A percentile compares a stretch with the other conserved stretches of the same genome.
Evolutionary conservation across 2,797 vertebrate genomes (phyloP).

Genomic region (Enteromius radiatus): DNA sequence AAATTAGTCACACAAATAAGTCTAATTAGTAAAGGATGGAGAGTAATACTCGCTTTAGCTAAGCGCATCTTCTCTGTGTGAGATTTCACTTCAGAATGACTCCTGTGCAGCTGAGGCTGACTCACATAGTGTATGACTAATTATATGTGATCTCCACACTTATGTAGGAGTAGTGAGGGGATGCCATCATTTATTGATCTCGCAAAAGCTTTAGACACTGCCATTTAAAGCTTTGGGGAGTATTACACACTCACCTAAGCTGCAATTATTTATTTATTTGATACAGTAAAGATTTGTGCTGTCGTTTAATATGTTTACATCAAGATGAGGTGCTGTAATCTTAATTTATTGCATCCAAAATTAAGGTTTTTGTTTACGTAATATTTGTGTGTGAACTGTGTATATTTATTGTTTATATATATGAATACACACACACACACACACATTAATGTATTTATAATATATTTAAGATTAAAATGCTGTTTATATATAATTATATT

Average conservation of each 20-base stretch:
- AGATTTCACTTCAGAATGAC: slow-evolving; percentile 16
- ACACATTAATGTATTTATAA: too few relatives aligned
- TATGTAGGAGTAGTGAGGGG: slow-evolving; percentile 2
- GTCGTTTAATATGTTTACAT: too few relatives aligned
- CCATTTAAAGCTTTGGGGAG: neutral
- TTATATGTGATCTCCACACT: slow-evolving; percentile 12
- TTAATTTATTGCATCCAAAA: too few relatives aligned
- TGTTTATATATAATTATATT: too few relatives aligned
- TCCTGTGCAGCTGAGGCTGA: slow-evolving; percentile 45
- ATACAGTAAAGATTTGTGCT: neutral
- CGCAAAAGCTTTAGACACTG: neutral
- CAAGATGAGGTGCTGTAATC: too few relatives aligned
- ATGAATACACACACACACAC: too few relatives aligned
- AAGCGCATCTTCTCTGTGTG: neutral
- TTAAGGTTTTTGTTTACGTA: too few relatives aligned
- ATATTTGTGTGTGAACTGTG: too few relatives aligned
- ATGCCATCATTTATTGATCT: slow-evolving; percentile 2
- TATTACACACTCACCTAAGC: neutral
- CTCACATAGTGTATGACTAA: slow-evolving; percentile 38
- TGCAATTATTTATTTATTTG: neutral
- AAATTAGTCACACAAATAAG: neutral
- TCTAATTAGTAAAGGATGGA: neutral
- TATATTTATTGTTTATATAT: too few relatives aligned
- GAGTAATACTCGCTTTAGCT: neutral
- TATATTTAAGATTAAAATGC: too few relatives aligned